phyloP scores from a whole-genome alignment of 2,888 invertebrate genomes.

The Tortricodes alternella region DNA sequence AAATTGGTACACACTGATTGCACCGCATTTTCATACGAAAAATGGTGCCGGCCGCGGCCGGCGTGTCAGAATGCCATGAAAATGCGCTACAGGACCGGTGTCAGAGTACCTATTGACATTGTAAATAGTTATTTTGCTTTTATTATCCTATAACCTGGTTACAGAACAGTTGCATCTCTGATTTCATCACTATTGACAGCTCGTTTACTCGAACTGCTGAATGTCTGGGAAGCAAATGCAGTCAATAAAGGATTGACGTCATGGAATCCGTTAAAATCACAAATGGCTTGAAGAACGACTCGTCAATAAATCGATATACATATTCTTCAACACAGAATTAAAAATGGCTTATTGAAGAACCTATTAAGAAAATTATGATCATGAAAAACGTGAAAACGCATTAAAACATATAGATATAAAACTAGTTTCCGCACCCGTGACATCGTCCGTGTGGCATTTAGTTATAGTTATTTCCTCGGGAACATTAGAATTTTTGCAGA shows the following conservation, averaged over 20 bases:
- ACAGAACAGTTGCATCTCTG: conserved; percentile 7
- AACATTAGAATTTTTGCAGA: no score
- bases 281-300: conserved; percentile 4
- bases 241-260: conserved; percentile 40
- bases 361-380: no score
- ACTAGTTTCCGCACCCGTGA: no score
- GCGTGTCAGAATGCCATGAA: neutral
- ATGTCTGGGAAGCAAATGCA: conserved; percentile 37
- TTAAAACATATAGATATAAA: no score
- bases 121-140: neutral
- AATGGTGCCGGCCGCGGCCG: neutral
- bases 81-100: conserved; percentile 1
- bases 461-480: no score
- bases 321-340: no score
- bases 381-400: no score
- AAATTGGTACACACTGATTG: neutral
- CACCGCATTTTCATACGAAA: neutral
- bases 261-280: conserved; percentile 22
- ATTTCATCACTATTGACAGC: conserved; percentile 34
- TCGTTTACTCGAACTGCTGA: conserved; percentile 37
- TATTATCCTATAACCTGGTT: no score
- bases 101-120: neutral
- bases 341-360: no score
- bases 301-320: neutral
- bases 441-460: no score